These are phyloP conservation scores for Piliocolobus tephrosceles DNA, from an alignment of 2,113 vertebrate species.

Conservation along the genomic window DNA sequence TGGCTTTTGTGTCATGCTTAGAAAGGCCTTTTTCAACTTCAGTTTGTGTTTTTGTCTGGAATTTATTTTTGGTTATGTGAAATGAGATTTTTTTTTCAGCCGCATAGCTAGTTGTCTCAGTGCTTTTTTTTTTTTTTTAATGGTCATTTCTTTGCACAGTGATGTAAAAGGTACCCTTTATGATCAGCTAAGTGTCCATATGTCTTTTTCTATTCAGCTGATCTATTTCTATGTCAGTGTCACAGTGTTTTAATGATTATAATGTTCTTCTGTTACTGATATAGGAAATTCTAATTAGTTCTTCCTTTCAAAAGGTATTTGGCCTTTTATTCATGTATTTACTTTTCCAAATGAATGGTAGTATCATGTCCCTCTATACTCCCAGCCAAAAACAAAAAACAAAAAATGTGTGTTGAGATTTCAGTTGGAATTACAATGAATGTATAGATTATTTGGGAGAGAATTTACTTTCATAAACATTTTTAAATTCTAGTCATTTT, in stretches of 20 bases:
- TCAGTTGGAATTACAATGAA: neutral
- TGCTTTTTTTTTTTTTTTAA: neutral
- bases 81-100: neutral
- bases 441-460: neutral
- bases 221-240: neutral
- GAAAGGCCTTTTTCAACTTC: neutral
- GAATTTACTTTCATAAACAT: neutral
- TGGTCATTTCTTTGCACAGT: neutral
- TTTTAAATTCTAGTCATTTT: neutral
- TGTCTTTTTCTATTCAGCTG: neutral
- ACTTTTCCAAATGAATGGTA: neutral
- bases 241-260: neutral
- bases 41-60: neutral
- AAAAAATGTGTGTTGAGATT: neutral
- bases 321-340: neutral
- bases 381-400: too few relatives aligned
- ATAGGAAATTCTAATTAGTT: conserved; percentile 20
- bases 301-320: conserved; percentile 32
- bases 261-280: neutral
- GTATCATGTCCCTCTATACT: neutral
- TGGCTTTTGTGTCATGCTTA: conserved; percentile 26
- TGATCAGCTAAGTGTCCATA: neutral
- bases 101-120: neutral
- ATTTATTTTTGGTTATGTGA: conserved; percentile 40
- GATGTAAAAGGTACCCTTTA: neutral